A percentile compares a stretch with the other conserved stretches of the same genome.
Conservation (phyloP, 2,888 invertebrate species). For the Cloeon dipterum region DNA sequence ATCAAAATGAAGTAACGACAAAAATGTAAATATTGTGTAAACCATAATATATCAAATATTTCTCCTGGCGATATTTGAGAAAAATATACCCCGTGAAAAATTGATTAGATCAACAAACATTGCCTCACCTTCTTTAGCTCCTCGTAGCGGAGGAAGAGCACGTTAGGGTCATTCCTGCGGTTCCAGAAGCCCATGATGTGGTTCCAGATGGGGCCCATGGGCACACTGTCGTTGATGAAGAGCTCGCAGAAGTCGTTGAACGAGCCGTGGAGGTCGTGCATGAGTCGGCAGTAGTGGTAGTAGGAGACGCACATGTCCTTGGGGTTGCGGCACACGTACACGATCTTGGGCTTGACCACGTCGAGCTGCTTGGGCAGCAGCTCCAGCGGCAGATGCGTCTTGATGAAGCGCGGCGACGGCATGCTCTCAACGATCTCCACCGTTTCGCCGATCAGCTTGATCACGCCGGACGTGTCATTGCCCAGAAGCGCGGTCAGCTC, state of each 20-base stretch:
- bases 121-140: conserved; percentile 38
- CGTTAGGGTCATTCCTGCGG: conserved; percentile 38
- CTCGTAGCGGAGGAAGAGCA: conserved; percentile 60
- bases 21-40: no score
- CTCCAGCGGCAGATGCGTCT: conserved; percentile 49
- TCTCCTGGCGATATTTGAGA: no score
- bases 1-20: no score
- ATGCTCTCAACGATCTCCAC: conserved; percentile 43
- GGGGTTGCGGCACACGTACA: conserved; percentile 73
- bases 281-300: conserved; percentile 54
- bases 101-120: no score
- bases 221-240: conserved; percentile 34
- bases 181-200: conserved; percentile 43
- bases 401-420: conserved; percentile 47
- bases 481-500: conserved; percentile 25
- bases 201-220: conserved; percentile 29
- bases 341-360: conserved; percentile 49
- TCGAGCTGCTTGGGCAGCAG: conserved; percentile 38
- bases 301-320: conserved; percentile 79
- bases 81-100: no score
- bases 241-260: conserved; percentile 57
- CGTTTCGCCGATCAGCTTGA: conserved; percentile 32
- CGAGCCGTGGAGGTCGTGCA: conserved; percentile 31
- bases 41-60: no score
- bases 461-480: conserved; percentile 9